Conservation (phyloP, 2,888 invertebrate genomes). For the Hydrotaea cyrtoneurina region DNA sequence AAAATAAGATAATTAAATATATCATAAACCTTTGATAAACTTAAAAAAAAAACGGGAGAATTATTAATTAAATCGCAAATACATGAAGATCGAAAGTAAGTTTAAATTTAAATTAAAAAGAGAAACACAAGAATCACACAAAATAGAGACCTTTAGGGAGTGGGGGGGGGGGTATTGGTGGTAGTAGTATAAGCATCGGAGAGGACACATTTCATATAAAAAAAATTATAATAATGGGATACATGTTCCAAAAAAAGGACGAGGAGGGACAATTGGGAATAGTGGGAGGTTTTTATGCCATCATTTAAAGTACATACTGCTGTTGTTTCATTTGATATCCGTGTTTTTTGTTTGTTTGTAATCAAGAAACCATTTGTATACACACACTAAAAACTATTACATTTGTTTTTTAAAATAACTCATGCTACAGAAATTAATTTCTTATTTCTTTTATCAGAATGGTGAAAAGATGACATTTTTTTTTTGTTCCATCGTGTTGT, state of each 20-base stretch:
- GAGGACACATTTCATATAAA: background rate
- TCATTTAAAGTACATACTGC: slow-evolving; percentile 14
- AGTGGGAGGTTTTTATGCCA: background rate
- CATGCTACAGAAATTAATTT: background rate
- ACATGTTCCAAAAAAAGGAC: background rate
- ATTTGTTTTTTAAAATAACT: slow-evolving; percentile 12
- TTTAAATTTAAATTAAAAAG: slow-evolving; percentile 44
- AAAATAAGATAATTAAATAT: slow-evolving; percentile 12
- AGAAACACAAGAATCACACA: slow-evolving; percentile 55
- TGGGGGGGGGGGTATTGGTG: background rate
- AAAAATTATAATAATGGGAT: too few relatives aligned
- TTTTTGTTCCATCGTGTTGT: too few relatives aligned
- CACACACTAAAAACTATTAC: slow-evolving; percentile 31
- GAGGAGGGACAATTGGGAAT: background rate
- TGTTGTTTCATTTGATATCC: slow-evolving; percentile 5
- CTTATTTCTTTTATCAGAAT: background rate
- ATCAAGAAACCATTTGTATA: slow-evolving; percentile 21
- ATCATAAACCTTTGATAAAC: slow-evolving; percentile 36
- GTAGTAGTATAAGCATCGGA: background rate
- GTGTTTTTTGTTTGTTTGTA: slow-evolving; percentile 4
- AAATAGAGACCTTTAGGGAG: slow-evolving; percentile 57
- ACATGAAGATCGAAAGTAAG: slow-evolving; percentile 43
- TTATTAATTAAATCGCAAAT: slow-evolving; percentile 19
- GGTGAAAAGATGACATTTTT: background rate
- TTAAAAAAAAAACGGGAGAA: slow-evolving; percentile 9